Percentiles rank a stretch among this genome's conserved stretches.
phyloP scores from a whole-genome alignment of 2,888 invertebrate species.

The Brachynemurus nebulosus region DNA sequence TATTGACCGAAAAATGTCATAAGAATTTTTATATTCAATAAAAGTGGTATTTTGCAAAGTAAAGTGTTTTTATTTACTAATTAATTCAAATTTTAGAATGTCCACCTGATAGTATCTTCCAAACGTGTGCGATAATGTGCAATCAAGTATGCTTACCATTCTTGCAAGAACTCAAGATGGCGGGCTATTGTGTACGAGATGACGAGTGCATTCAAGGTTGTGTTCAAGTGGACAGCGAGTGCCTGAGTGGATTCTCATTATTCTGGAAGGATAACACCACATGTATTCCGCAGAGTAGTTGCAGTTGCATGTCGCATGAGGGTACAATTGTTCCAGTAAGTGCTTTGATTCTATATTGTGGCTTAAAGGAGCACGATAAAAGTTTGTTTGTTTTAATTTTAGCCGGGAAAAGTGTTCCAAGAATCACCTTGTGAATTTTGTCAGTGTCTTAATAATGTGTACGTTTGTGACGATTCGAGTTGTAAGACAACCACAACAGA shows the following conservation, averaged over 20 bases:
- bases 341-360: slow-evolving; percentile 7
- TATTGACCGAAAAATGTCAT: too few relatives aligned
- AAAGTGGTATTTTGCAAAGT: too few relatives aligned
- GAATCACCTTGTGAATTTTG: slow-evolving; percentile 55
- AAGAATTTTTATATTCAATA: too few relatives aligned
- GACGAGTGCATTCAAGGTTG: slow-evolving; percentile 30
- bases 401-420: slow-evolving; percentile 53
- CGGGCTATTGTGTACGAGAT: slow-evolving; percentile 33
- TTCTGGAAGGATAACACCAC: slow-evolving; percentile 54
- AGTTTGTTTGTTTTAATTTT: slow-evolving; percentile 19
- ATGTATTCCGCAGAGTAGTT: slow-evolving; percentile 60
- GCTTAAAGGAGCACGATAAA: not conserved
- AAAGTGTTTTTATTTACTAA: too few relatives aligned
- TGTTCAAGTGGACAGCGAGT: slow-evolving; percentile 30
- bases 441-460: slow-evolving; percentile 65
- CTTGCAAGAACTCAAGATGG: slow-evolving; percentile 29
- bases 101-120: slow-evolving; percentile 39
- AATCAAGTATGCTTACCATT: slow-evolving; percentile 56
- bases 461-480: slow-evolving; percentile 47
- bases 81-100: slow-evolving; percentile 23
- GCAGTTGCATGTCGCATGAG: slow-evolving; percentile 54
- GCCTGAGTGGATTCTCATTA: slow-evolving; percentile 41
- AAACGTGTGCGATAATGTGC: slow-evolving; percentile 59
- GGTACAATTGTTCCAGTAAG: slow-evolving; percentile 50
- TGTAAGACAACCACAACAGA: slow-evolving; percentile 27